Conservation (phyloP, 2,113 vertebrate genomes). For the Eulemur rufifrons region DNA sequence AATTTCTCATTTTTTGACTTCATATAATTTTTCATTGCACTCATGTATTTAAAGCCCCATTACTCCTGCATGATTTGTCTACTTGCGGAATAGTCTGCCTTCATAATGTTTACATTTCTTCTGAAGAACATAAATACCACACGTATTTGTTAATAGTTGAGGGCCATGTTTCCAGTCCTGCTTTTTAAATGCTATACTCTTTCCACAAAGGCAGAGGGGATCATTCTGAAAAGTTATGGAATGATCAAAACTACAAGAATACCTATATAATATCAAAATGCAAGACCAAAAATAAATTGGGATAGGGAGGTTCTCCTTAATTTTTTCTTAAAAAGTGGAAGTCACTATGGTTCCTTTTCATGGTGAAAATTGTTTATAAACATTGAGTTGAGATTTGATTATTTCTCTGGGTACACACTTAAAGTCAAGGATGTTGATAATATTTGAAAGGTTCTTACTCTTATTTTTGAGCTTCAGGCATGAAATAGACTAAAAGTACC, state of each 20-base stretch:
- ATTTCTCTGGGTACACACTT: neutral
- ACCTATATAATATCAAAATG: neutral
- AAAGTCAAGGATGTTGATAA: neutral
- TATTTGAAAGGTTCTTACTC: neutral
- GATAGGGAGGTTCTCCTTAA: no score
- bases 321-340: neutral
- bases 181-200: neutral
- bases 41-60: neutral
- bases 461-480: neutral
- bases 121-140: neutral
- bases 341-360: neutral
- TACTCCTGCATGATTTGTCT: neutral
- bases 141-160: neutral
- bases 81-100: neutral
- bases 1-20: neutral
- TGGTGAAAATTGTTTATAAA: neutral
- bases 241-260: no score
- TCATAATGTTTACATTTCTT: neutral
- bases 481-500: neutral
- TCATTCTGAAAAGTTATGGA: no score
- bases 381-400: neutral
- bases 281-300: neutral
- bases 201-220: neutral
- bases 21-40: neutral
- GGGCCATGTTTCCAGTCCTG: neutral